phyloP scores from a whole-genome alignment of 2,113 vertebrate genomes.

The Muntiacus muntjak region DNA sequence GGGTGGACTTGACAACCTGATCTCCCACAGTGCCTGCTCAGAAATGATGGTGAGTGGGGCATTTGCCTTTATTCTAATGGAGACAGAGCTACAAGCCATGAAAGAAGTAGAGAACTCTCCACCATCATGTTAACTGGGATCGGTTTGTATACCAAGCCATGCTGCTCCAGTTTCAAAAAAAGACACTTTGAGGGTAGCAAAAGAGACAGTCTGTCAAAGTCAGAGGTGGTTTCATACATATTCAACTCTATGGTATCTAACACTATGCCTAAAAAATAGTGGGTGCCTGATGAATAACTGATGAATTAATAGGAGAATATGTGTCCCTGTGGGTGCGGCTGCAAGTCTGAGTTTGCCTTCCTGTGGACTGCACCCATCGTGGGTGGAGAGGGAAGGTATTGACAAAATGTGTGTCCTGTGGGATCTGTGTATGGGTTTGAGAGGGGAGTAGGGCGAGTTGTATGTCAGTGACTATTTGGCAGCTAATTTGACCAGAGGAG shows the following conservation, averaged over 20 bases:
- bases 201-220: background rate
- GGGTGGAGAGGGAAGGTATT: background rate
- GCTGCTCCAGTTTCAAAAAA: background rate
- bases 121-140: background rate
- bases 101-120: background rate
- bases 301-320: background rate
- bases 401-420: background rate
- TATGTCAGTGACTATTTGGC: background rate
- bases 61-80: background rate
- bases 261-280: background rate
- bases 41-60: background rate
- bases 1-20: background rate
- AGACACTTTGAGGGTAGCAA: background rate
- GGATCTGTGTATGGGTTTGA: background rate
- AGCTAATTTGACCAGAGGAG: background rate
- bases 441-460: rapidly evolving
- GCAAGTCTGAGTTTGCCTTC: background rate
- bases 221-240: background rate
- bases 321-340: background rate
- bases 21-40: background rate
- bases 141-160: background rate
- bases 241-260: background rate
- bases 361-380: background rate
- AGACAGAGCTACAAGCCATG: background rate
- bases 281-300: background rate